Conservation (phyloP, 2,888 invertebrate species). For the Empis livida region DNA sequence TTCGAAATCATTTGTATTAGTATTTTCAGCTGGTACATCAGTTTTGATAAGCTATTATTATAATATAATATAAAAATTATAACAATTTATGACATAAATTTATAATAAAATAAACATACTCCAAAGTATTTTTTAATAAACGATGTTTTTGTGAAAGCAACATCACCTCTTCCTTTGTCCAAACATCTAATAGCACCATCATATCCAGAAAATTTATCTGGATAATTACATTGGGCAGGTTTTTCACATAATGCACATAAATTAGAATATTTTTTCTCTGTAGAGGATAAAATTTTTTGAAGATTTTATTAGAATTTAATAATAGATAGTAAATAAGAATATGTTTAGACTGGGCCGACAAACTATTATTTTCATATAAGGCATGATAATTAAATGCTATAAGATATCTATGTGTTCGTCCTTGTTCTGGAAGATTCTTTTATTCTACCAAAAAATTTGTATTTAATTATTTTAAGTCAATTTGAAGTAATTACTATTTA, state of each 20-base stretch:
- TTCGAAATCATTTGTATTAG: conserved; percentile 52
- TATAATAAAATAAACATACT: conserved; percentile 31
- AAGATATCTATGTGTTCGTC: no score
- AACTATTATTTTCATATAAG: no score
- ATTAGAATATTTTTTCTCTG: conserved; percentile 63
- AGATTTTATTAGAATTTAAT: neutral
- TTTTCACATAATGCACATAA: conserved; percentile 67
- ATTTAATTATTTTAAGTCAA: no score
- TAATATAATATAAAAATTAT: neutral
- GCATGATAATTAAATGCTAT: no score
- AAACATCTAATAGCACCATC: conserved; percentile 75
- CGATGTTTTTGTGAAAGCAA: conserved; percentile 76
- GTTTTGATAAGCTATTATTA: conserved; percentile 45
- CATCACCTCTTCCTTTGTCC: conserved; percentile 66
- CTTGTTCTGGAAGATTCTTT: no score
- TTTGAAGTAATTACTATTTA: no score
- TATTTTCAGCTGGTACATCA: conserved; percentile 46
- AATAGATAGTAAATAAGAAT: neutral
- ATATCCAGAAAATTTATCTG: conserved; percentile 75
- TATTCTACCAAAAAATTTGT: no score
- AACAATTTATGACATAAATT: no score
- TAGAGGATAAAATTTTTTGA: conserved; percentile 8
- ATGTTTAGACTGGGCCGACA: no score
- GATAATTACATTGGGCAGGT: conserved; percentile 62
- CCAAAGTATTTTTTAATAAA: conserved; percentile 69